Evolutionary conservation across 2,113 vertebrate species (phyloP), one percentile per base, ranked within the genome.

Genomic region (Mesembrinibis cayennensis): DNA sequence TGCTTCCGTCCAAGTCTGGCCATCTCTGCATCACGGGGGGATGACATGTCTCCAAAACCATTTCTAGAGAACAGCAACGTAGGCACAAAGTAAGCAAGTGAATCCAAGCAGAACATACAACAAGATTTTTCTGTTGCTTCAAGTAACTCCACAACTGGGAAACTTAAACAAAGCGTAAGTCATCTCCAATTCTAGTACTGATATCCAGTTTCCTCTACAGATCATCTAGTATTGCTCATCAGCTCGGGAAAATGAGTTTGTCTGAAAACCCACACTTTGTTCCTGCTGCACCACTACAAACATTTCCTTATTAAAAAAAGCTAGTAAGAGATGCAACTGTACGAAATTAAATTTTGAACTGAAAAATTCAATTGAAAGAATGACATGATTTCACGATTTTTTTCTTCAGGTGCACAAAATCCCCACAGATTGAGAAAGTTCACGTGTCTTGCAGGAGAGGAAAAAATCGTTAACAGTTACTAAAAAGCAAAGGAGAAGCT

Each of bases 1-100:
- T 98, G 98, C 58, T 99, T 98, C 36, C 98, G 95, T 23, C 98
- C 98, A 29, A 98, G 97, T 52, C 98, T 94, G 4, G 97, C 98
- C 76, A 99, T 81, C 36, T 98, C 98, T 9, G 97, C 69, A 4
- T 99, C 98, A 32, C 97, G 97, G 18, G 98, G 98, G 21, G 98
- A 99, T 18, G 72, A 30, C 26, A 91, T 8, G 4, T 98, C 97
- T 90, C 90, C 96, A 82, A 97, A 98, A 47, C 49, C 74, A 92
- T 88, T 96, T 92, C 98, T 98, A 91, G 36, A 93, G 85, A 82
- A 85, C 42, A 95, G n/a, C 47, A 80, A 53, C 23, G 62, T 0
- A 86, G 13, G 62, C 8, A 47, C 13, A 52, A 70, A 32, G 25
- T 29, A 56, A 89, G 10, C 21, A 82, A 71, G 21, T 42, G 13